Base-by-base conservation (phyloP, 2,888 invertebrate genomes). In the Eudemis profundana region DNA sequence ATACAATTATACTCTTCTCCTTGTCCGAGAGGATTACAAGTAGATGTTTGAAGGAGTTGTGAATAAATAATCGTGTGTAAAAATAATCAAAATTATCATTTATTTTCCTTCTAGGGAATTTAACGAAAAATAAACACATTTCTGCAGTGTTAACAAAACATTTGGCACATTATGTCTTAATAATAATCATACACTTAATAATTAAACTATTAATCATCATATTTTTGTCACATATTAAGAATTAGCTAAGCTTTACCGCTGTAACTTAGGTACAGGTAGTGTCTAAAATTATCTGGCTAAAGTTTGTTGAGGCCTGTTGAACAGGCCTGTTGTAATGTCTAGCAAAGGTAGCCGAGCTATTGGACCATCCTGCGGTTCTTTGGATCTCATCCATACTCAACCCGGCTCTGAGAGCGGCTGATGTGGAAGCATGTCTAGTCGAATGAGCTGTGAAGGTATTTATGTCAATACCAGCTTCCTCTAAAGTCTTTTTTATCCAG, bases 11-110 rank as follows among this genome's bases (percentile, higher is more conserved):
- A n/a, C n/a, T n/a, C n/a, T n/a, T n/a, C n/a, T n/a, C n/a, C n/a
- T n/a, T n/a, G n/a, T n/a, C n/a, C n/a, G n/a, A n/a, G n/a, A n/a
- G n/a, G n/a, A n/a, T n/a, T n/a, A n/a, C n/a, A 21, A 57, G 57
- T 57, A 57, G 46, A 27, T 57, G 57, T 57, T 57, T 46, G 7
- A 57, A 57, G 56, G 54, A 44, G 56, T 57, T 57, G 56, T 40
- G 44, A 44, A 17, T 56, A n/a, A 42, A 27, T 27, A 19, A 44
- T 12, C 23, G 14, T 14, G 10, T 12, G 14, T 21, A 7, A 23
- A 47, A n/a, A 14, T 15, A 47, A 5, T 27, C 10, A 15, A 47
- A 47, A 46, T 21, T 21, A 46, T n/a, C 27, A 56, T 56, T 29
- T 56, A 56, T n/a, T 33, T 56, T 27, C 15, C 3, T n/a, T 8